A percentile compares a stretch with the other conserved stretches of the same genome.
These are phyloP conservation scores for Hydroisotoma schaefferi DNA, from an alignment of 2,888 invertebrate species.

Conservation along the genomic window DNA sequence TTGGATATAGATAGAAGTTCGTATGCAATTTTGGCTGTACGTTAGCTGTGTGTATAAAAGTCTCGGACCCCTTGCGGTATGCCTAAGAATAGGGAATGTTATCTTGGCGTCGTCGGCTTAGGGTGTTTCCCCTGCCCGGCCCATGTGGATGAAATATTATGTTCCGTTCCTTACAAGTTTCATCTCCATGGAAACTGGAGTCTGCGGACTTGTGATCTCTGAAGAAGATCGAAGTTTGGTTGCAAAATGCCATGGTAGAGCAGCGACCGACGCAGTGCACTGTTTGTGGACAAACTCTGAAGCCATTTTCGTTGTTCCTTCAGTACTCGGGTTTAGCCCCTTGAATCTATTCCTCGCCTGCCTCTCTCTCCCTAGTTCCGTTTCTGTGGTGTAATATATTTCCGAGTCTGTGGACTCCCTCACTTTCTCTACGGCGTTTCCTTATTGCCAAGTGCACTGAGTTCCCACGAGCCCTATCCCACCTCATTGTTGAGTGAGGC, in stretches of 20 bases:
- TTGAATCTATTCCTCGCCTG: constrained; percentile 25
- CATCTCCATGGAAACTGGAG: constrained; percentile 48
- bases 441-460: constrained; percentile 13
- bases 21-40: too few species aligned
- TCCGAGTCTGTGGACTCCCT: constrained; percentile 10
- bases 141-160: constrained; percentile 43
- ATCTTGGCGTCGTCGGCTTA: not conserved
- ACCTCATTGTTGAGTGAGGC: constrained; percentile 14
- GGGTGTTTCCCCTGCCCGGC: constrained; percentile 8
- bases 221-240: constrained; percentile 43
- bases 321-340: constrained; percentile 37
- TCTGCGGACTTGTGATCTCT: constrained; percentile 49
- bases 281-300: constrained; percentile 44
- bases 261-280: constrained; percentile 48
- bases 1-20: too few species aligned
- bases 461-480: constrained; percentile 13
- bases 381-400: not conserved
- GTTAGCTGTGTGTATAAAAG: too few species aligned
- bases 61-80: too few species aligned
- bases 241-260: constrained; percentile 14
- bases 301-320: constrained; percentile 41
- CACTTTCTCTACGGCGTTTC: constrained; percentile 10
- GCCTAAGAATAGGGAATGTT: too few species aligned
- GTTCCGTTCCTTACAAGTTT: too few species aligned
- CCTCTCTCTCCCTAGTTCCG: constrained; percentile 8